Base-by-base conservation (phyloP, 2,888 invertebrate genomes). In the Luffia ferchaultella region DNA sequence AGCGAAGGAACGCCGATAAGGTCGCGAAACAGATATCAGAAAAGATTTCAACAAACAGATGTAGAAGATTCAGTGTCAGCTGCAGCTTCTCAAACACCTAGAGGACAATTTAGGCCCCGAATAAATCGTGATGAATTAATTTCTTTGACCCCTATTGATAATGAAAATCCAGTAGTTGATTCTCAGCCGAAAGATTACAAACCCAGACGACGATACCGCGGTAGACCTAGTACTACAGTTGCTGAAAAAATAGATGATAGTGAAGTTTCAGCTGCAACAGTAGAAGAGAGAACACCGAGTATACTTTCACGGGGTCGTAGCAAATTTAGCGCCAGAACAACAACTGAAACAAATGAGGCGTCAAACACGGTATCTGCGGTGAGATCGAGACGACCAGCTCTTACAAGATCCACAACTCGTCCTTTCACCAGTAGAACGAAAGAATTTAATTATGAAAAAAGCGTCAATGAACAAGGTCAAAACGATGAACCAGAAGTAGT, bases 71-170 rank as follows among this genome's bases (percentile, higher is more conserved):
- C 80, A 1, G 58, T 76, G 17, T 64, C 76, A 5, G 77, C 78
- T 19, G 79, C 76, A 9, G 78, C 79, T 1, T 67, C 75, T n/a
- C 67, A 66, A 9, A 61, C 78, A 1, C 61, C 70, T 12, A 67
- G 73, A 58, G 79, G 79, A 15, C 69, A 73, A 40, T 71, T 68
- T 46, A 70, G 70, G 55, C 70, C 78, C 16, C 64, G 63, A 54
- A 50, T 74, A n/a, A 69, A 54, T 53, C 71, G 58, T n/a, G 82
- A 85, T 53, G 88, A 88, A 63, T 60, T 86, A 16, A 71, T 86
- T 45, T 86, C 87, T 1, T 64, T 88, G 45, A 86, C 86, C 1
- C 83, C 87, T 1, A 68, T 80, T 18, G 87, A 88, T 57, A 63
- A 68, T 12, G 70, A 70, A 50, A 56, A 60, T 9, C 67, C 71